Conservation (phyloP, 2,113 vertebrate genomes). For the Orientallactaga bullata region DNA sequence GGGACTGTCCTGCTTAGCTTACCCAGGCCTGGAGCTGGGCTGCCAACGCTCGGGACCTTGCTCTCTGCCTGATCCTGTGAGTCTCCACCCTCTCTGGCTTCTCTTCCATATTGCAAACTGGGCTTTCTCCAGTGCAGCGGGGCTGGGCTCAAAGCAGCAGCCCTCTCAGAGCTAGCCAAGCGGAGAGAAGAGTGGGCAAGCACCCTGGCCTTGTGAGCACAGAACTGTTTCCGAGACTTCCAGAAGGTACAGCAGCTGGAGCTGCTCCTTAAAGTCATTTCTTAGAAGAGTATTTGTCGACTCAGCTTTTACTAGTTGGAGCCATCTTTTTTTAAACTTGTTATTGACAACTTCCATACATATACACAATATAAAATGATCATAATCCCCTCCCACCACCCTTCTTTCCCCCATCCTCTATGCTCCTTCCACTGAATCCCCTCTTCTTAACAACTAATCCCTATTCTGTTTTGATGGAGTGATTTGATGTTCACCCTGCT, state of each 20-base stretch:
- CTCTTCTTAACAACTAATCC: too few species aligned
- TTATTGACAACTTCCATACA: too few species aligned
- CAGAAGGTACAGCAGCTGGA: too few species aligned
- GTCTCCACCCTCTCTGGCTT: conserved; percentile 40
- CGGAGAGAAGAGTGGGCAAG: not conserved
- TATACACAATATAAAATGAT: too few species aligned
- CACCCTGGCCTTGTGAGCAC: not conserved
- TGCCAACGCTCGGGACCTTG: not conserved
- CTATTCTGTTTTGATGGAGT: too few species aligned
- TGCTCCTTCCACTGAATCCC: too few species aligned
- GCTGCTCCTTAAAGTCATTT: not conserved
- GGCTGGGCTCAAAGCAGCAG: conserved; percentile 29
- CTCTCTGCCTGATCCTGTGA: not conserved
- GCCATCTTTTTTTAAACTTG: too few species aligned
- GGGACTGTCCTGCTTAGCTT: not conserved
- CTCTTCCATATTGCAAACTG: conserved; percentile 10
- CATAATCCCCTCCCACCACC: too few species aligned
- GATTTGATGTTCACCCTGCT: too few species aligned
- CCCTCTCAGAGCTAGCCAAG: not conserved
- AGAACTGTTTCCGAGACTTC: not conserved
- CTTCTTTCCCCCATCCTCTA: too few species aligned
- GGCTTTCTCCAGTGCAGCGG: conserved; percentile 29
- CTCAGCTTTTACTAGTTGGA: not conserved
- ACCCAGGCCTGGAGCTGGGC: not conserved
- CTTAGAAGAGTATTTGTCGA: not conserved